Percentiles rank a stretch among this genome's conserved stretches.
Conservation (phyloP, 2,797 vertebrate species). For the Agapornis canus region DNA sequence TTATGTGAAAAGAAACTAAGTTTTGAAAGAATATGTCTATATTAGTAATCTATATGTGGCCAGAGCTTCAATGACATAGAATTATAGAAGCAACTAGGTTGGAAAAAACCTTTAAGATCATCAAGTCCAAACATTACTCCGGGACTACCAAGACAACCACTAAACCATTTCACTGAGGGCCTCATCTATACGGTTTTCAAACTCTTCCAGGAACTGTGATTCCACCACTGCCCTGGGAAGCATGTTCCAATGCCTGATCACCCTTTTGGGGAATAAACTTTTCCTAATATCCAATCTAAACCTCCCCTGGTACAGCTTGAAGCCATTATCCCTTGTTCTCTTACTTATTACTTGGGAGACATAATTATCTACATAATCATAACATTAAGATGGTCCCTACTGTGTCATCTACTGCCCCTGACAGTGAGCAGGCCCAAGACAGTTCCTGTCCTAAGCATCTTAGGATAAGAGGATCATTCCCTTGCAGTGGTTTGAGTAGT, state of each 20-base stretch:
- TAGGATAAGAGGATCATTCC: not conserved
- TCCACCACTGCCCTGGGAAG: not conserved
- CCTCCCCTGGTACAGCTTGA: not conserved
- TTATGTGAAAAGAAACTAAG: not conserved
- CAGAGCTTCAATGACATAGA: not conserved
- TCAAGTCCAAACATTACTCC: not conserved
- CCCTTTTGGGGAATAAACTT: not conserved
- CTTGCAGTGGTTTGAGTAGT: not conserved
- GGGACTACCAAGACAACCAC: not conserved
- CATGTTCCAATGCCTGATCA: not conserved
- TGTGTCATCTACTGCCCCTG: not conserved
- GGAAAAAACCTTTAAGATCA: not conserved
- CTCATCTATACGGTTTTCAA: not conserved
- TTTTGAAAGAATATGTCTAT: not conserved
- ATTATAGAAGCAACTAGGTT: not conserved
- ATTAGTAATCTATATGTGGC: not conserved
- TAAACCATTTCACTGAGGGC: not conserved
- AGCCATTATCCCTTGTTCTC: not conserved
- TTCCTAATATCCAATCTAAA: not conserved
- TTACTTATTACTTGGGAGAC: not conserved
- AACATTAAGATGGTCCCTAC: too few relatives aligned
- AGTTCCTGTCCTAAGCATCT: not conserved
- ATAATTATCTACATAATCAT: not conserved
- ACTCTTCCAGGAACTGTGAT: not conserved
- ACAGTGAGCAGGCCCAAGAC: accelerated